Percentiles rank a stretch among this genome's conserved stretches.
These are phyloP conservation scores for Aphelenchoides fujianensis DNA, from an alignment of 1,140 invertebrate genomes.

Conservation along the genomic window DNA sequence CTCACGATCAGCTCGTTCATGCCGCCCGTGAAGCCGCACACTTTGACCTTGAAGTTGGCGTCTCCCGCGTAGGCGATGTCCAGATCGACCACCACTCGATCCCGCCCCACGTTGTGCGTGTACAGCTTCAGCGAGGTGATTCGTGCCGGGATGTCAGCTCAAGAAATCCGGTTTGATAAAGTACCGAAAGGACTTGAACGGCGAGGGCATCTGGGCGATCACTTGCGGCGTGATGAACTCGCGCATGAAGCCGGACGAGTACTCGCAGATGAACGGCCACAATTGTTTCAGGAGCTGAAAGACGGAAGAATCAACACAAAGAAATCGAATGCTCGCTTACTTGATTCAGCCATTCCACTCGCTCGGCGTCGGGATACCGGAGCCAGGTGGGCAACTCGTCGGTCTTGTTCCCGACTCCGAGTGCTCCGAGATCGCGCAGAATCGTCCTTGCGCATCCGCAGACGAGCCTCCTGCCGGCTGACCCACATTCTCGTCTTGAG, in stretches of 20 bases:
- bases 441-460: constrained; percentile 43
- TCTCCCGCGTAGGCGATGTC: constrained; percentile 60
- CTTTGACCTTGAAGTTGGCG: constrained; percentile 59
- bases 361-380: constrained; percentile 60
- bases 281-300: constrained; percentile 54
- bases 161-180: constrained; percentile 52
- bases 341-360: constrained; percentile 62
- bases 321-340: constrained; percentile 30
- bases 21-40: constrained; percentile 59
- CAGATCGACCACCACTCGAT: constrained; percentile 61
- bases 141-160: constrained; percentile 52
- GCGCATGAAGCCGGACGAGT: constrained; percentile 52
- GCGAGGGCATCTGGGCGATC: constrained; percentile 56
- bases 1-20: constrained; percentile 57
- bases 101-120: constrained; percentile 60
- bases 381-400: constrained; percentile 60
- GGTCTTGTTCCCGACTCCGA: constrained; percentile 24
- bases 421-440: constrained; percentile 47
- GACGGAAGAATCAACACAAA: constrained; percentile 12
- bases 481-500: constrained; percentile 33
- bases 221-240: constrained; percentile 62
- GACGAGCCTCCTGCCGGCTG: constrained; percentile 22
- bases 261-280: constrained; percentile 60
- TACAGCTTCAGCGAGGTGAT: constrained; percentile 61
- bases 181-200: constrained; percentile 61